phyloP scores from a whole-genome alignment of 2,797 vertebrate genomes.

The Lerista edwardsae region DNA sequence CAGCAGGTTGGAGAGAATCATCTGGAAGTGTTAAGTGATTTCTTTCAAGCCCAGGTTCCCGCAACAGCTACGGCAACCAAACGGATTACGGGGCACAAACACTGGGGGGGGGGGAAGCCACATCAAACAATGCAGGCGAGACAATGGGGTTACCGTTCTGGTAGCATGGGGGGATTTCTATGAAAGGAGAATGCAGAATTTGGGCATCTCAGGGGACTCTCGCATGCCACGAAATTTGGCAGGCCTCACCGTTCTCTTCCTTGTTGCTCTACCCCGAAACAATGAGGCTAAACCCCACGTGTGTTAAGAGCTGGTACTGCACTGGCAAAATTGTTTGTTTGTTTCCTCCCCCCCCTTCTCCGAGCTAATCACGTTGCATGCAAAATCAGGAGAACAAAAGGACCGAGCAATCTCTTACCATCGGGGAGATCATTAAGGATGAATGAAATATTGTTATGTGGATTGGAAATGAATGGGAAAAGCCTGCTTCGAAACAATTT shows the following conservation, averaged over 20 bases:
- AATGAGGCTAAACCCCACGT: constrained; percentile 66
- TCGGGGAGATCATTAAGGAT: constrained; percentile 68
- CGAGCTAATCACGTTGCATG: constrained; percentile 57
- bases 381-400: constrained; percentile 71
- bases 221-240: constrained; percentile 56
- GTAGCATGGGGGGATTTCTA: constrained; percentile 56
- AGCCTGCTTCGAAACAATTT: constrained; percentile 59
- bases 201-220: constrained; percentile 52
- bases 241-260: constrained; percentile 32
- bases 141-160: constrained; percentile 60
- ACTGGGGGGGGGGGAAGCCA: constrained; percentile 60
- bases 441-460: constrained; percentile 60
- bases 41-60: constrained; percentile 67
- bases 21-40: constrained; percentile 60
- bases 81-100: constrained; percentile 68
- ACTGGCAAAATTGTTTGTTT: constrained; percentile 23
- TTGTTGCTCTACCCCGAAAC: constrained; percentile 63
- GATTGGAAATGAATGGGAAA: constrained; percentile 60
- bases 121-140: constrained; percentile 62
- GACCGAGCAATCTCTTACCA: constrained; percentile 55
- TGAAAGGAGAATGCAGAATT: constrained; percentile 36
- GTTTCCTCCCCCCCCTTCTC: not conserved
- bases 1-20: constrained; percentile 54
- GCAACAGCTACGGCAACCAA: constrained; percentile 52
- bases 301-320: constrained; percentile 48